These are phyloP conservation scores for Labroides dimidiatus DNA, from an alignment of 2,797 vertebrate genomes.

Conservation along the genomic window DNA sequence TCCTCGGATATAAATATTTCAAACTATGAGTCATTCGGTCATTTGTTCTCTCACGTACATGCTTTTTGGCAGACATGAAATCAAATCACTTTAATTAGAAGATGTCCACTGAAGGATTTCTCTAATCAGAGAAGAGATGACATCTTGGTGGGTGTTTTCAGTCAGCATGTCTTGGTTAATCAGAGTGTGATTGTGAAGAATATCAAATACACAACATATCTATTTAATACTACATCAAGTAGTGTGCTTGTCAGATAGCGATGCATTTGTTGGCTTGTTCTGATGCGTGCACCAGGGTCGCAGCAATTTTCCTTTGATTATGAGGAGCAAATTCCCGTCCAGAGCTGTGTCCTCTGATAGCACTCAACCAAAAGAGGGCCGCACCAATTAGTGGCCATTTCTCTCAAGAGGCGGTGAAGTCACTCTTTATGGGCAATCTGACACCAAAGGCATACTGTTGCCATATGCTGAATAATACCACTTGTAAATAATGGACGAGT, in stretches of 20 bases:
- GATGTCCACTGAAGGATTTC: constrained; percentile 31
- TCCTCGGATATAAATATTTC: not conserved
- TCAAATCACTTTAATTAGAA: constrained; percentile 51
- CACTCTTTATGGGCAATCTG: constrained; percentile 75
- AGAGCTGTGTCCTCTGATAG: constrained; percentile 70
- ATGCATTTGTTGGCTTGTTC: constrained; percentile 54
- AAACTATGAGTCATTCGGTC: constrained; percentile 12
- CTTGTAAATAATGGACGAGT: constrained; percentile 75
- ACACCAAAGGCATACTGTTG: constrained; percentile 75
- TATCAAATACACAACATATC: constrained; percentile 52
- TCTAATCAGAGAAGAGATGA: constrained; percentile 53
- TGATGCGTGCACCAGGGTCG: constrained; percentile 64
- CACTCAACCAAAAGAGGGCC: constrained; percentile 75
- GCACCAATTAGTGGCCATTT: constrained; percentile 83
- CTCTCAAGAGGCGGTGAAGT: constrained; percentile 78
- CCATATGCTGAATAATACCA: constrained; percentile 78
- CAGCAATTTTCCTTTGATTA: constrained; percentile 82
- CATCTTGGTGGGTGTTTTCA: constrained; percentile 47
- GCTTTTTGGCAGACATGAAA: constrained; percentile 30
- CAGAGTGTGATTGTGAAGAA: constrained; percentile 44
- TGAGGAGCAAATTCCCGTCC: constrained; percentile 72
- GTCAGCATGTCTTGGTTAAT: constrained; percentile 32
- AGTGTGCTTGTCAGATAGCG: constrained; percentile 65
- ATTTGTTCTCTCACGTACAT: constrained; percentile 24
- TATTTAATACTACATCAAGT: constrained; percentile 53